A percentile compares a stretch with the other conserved stretches of the same genome.
These are phyloP conservation scores for Temnothorax curvispinosus DNA, from an alignment of 1,140 invertebrate genomes.

Conservation along the genomic window DNA sequence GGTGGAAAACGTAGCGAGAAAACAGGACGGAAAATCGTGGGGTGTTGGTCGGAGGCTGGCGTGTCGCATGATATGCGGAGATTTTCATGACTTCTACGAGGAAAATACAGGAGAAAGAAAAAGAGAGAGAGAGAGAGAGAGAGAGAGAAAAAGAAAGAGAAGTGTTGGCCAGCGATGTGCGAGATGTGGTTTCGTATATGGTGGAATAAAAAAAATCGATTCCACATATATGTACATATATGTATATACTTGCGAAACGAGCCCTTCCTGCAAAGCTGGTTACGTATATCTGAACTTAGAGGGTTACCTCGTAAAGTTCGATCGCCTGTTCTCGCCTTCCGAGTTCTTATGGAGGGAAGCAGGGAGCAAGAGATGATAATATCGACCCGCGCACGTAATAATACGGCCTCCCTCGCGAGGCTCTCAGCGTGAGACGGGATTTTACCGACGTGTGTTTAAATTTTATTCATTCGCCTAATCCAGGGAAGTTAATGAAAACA, in stretches of 20 bases:
- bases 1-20: conserved; percentile 56
- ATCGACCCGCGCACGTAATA: conserved; percentile 47
- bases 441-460: conserved; percentile 52
- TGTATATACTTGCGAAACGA: conserved; percentile 14
- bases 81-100: conserved; percentile 75
- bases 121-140: neutral
- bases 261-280: conserved; percentile 18
- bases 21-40: conserved; percentile 67
- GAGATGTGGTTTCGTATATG: conserved; percentile 35
- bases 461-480: conserved; percentile 53
- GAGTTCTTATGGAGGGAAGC: conserved; percentile 25
- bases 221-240: neutral
- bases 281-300: conserved; percentile 65
- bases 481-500: conserved; percentile 26
- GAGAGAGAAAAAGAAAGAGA: neutral
- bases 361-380: conserved; percentile 45
- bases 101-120: conserved; percentile 12
- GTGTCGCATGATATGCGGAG: conserved; percentile 79
- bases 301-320: conserved; percentile 67
- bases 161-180: neutral
- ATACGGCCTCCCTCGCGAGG: conserved; percentile 50
- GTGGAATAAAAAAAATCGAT: conserved; percentile 43
- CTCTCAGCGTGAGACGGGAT: conserved; percentile 42
- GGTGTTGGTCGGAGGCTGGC: conserved; percentile 65
- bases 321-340: conserved; percentile 63